Conservation (phyloP, 2,888 invertebrate species). For the Adineta ricciae region DNA sequence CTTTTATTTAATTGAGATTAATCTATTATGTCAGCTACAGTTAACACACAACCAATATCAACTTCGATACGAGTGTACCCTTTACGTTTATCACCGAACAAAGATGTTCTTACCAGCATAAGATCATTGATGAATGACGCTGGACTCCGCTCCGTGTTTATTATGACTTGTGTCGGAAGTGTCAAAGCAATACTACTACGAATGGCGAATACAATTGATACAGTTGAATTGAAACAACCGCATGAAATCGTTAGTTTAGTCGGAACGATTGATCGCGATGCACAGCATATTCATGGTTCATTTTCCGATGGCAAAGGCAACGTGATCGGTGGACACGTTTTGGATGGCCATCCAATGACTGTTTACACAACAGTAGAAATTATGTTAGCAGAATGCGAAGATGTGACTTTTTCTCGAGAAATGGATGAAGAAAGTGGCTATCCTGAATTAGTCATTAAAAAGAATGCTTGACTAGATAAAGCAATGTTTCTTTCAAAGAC, state of each 20-base stretch:
- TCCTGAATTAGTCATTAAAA: constrained; percentile 39
- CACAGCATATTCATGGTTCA: constrained; percentile 48
- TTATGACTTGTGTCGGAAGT: constrained; percentile 50
- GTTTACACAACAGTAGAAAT: constrained; percentile 51
- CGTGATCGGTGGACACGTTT: constrained; percentile 49
- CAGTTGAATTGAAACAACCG: constrained; percentile 38
- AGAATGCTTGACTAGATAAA: not conserved
- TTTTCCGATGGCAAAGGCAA: constrained; percentile 46
- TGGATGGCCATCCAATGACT: constrained; percentile 42
- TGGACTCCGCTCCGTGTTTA: constrained; percentile 44
- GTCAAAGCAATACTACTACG: constrained; percentile 46
- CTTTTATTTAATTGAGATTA: not conserved
- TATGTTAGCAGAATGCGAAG: constrained; percentile 40
- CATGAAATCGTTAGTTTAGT: constrained; percentile 50
- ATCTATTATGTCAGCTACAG: not conserved
- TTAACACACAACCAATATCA: not conserved
- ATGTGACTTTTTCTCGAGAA: constrained; percentile 39
- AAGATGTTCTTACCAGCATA: not conserved
- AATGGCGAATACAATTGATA: constrained; percentile 39
- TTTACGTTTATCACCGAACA: not conserved
- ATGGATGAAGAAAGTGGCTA: constrained; percentile 39
- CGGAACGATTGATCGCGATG: constrained; percentile 45
- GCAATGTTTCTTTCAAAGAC: no score
- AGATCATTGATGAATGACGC: not conserved
- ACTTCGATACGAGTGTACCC: not conserved